phyloP scores from a whole-genome alignment of 2,113 vertebrate species.

The Cygnus atratus region DNA sequence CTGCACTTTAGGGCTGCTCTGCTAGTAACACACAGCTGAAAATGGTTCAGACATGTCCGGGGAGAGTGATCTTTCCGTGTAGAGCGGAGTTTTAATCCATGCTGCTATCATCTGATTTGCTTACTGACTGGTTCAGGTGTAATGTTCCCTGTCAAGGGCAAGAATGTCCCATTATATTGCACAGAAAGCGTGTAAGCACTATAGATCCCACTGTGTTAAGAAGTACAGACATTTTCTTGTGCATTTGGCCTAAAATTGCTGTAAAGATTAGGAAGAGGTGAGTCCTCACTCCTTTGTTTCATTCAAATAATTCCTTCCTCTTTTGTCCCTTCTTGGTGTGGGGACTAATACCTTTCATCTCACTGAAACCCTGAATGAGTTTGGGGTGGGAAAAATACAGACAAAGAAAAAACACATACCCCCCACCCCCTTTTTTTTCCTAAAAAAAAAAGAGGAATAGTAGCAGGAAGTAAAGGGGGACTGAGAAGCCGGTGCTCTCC shows the following conservation, averaged over 20 bases:
- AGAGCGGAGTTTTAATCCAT: background rate
- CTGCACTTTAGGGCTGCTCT: background rate
- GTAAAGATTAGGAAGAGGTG: background rate
- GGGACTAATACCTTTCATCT: background rate
- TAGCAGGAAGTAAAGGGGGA: background rate
- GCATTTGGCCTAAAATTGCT: background rate
- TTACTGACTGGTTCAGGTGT: background rate
- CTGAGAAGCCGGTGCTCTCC: background rate
- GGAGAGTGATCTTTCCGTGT: background rate
- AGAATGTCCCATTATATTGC: rapidly evolving
- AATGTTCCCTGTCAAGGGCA: rapidly evolving
- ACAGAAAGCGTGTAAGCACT: background rate
- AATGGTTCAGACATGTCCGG: background rate
- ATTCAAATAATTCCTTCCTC: background rate
- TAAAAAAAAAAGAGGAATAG: too few relatives aligned
- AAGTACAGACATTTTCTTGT: background rate
- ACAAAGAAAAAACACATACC: too few relatives aligned
- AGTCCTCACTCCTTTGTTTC: background rate
- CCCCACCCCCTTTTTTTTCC: too few relatives aligned
- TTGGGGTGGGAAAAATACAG: too few relatives aligned
- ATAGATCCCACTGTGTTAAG: rapidly evolving
- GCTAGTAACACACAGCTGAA: rapidly evolving
- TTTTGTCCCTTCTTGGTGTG: background rate
- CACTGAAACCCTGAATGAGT: background rate
- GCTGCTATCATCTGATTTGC: background rate